phyloP scores from a whole-genome alignment of 1,140 invertebrate genomes.

The Drosophila pachea region DNA sequence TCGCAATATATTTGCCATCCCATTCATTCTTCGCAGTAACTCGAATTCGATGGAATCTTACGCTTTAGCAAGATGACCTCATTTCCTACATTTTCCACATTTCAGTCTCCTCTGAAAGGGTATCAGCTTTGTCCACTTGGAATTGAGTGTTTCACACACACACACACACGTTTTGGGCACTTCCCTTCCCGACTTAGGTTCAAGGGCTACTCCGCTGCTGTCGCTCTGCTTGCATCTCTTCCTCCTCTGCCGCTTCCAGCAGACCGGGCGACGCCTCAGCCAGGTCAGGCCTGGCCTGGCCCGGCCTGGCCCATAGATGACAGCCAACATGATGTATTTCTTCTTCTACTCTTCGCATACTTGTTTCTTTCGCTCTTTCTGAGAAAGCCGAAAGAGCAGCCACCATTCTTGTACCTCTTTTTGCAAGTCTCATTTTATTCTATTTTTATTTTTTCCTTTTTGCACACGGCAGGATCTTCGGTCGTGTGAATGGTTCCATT shows the following conservation, averaged over 20 bases:
- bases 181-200: slow-evolving; percentile 66
- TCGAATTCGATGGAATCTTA: background rate
- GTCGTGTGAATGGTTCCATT: slow-evolving; percentile 37
- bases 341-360: slow-evolving; percentile 5
- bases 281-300: background rate
- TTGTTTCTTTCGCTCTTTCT: slow-evolving; percentile 22
- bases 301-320: slow-evolving; percentile 16
- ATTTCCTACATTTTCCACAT: background rate
- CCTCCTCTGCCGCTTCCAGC: slow-evolving; percentile 17
- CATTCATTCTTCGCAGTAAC: background rate
- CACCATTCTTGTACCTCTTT: slow-evolving; percentile 55
- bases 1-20: background rate
- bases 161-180: slow-evolving; percentile 25
- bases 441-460: slow-evolving; percentile 20
- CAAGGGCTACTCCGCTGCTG: slow-evolving; percentile 48
- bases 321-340: slow-evolving; percentile 50
- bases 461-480: slow-evolving; percentile 55
- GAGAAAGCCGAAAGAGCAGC: slow-evolving; percentile 52
- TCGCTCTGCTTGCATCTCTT: slow-evolving; percentile 1
- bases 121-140: background rate
- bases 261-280: slow-evolving; percentile 53
- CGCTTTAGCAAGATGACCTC: slow-evolving; percentile 2
- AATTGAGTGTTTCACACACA: background rate
- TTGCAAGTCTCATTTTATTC: slow-evolving; percentile 10
- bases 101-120: background rate